A percentile compares a stretch with the other conserved stretches of the same genome.
phyloP scores from a whole-genome alignment of 2,888 invertebrate genomes.

The Metallyticus violacea region DNA sequence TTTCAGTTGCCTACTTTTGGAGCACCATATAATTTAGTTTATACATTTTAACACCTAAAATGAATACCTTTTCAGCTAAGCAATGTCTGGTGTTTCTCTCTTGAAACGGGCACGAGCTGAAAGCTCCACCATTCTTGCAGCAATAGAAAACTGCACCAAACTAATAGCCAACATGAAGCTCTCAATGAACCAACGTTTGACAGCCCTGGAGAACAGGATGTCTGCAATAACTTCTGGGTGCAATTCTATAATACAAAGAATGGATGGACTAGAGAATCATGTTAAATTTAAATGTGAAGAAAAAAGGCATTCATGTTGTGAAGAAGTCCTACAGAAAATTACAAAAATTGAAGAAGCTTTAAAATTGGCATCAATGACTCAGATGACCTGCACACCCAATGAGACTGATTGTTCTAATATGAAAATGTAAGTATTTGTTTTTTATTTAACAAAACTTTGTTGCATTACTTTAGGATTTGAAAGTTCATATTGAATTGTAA shows the following conservation, averaged over 20 bases:
- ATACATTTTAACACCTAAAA: too few species aligned
- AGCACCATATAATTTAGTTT: too few species aligned
- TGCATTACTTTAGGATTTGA: background rate
- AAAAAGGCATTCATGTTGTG: slow-evolving; percentile 33
- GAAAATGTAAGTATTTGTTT: background rate
- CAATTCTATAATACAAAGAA: slow-evolving; percentile 29
- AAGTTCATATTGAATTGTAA: background rate
- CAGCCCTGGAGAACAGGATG: slow-evolving; percentile 24
- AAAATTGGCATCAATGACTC: background rate
- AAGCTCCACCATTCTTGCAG: slow-evolving; percentile 5
- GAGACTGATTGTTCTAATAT: background rate
- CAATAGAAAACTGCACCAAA: slow-evolving; percentile 25
- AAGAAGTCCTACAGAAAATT: slow-evolving; percentile 30
- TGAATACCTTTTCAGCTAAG: background rate
- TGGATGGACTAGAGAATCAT: slow-evolving; percentile 27
- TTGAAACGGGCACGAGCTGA: slow-evolving; percentile 23
- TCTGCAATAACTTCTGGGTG: slow-evolving; percentile 20
- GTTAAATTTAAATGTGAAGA: slow-evolving; percentile 20
- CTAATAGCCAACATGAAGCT: slow-evolving; percentile 25
- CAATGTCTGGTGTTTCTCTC: slow-evolving; percentile 14
- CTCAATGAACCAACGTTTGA: slow-evolving; percentile 25
- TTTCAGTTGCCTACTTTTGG: too few species aligned
- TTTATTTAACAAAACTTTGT: background rate
- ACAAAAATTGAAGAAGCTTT: slow-evolving; percentile 21
- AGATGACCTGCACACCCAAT: background rate